Conservation (phyloP, 2,113 vertebrate genomes). For the Plestiodon gilberti region DNA sequence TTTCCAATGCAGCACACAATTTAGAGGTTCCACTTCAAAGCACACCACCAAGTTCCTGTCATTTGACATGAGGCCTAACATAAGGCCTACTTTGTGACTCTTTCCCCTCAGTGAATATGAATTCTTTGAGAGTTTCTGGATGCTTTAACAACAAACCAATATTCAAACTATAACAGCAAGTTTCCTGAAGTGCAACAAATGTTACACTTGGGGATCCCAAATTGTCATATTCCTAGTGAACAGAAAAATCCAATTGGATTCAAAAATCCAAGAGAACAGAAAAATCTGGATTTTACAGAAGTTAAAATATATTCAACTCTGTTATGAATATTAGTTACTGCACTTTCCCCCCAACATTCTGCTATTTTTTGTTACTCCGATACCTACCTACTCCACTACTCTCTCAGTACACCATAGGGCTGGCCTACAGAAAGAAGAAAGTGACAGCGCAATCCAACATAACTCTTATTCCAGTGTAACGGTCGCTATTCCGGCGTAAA, state of each 20-base stretch:
- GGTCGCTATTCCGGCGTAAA: too few relatives aligned
- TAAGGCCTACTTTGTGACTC: slow-evolving; percentile 23
- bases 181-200: neutral
- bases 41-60: slow-evolving; percentile 28
- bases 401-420: neutral
- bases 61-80: slow-evolving; percentile 28
- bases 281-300: too few relatives aligned
- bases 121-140: slow-evolving; percentile 11
- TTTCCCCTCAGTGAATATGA: slow-evolving; percentile 9
- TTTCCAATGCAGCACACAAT: slow-evolving; percentile 59
- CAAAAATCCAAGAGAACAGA: too few relatives aligned
- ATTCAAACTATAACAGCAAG: neutral
- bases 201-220: too few relatives aligned
- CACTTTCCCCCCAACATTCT: neutral
- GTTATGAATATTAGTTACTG: neutral
- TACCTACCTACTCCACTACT: neutral
- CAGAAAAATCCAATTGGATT: neutral
- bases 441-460: too few relatives aligned
- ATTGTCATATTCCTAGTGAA: neutral
- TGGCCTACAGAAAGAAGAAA: neutral
- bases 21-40: slow-evolving; percentile 56
- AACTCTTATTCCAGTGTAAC: too few relatives aligned
- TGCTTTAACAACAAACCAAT: neutral
- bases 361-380: neutral
- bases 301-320: too few relatives aligned